phyloP scores from a whole-genome alignment of 2,113 vertebrate species.

The Crotophaga sulcirostris region DNA sequence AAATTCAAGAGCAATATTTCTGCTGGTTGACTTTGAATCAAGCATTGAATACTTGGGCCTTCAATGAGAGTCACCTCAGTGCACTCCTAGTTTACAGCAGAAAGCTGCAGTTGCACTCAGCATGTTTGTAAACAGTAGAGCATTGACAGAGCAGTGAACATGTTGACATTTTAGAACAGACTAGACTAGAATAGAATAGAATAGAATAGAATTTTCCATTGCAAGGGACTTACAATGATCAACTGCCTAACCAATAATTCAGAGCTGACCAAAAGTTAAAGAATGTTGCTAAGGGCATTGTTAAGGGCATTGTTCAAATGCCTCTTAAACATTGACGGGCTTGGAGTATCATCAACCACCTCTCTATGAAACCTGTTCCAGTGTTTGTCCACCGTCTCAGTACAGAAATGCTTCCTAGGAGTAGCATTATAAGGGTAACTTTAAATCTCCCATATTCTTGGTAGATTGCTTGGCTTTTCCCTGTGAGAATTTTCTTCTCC shows the following conservation, averaged over 20 bases:
- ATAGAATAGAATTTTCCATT: not conserved
- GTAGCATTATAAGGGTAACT: not conserved
- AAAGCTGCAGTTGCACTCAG: not conserved
- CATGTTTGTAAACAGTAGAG: not conserved
- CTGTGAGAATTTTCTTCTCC: not conserved
- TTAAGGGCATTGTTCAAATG: not conserved
- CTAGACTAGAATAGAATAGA: not conserved
- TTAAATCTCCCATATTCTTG: not conserved
- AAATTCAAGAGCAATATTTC: not conserved
- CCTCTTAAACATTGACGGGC: not conserved
- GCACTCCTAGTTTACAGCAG: not conserved
- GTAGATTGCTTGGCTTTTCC: not conserved
- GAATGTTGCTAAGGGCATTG: not conserved
- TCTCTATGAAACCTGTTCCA: not conserved
- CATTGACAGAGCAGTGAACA: not conserved
- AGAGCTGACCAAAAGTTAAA: not conserved
- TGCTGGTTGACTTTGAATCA: not conserved
- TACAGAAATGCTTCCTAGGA: not conserved
- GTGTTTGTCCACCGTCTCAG: not conserved
- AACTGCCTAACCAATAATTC: not conserved
- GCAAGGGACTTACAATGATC: not conserved
- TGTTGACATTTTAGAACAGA: not conserved
- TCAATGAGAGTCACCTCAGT: not conserved
- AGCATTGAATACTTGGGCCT: accelerated
- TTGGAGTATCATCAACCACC: not conserved